A percentile compares a stretch with the other conserved stretches of the same genome.
These are phyloP conservation scores for Xiphias gladius DNA, from an alignment of 2,113 vertebrate genomes.

Conservation along the genomic window DNA sequence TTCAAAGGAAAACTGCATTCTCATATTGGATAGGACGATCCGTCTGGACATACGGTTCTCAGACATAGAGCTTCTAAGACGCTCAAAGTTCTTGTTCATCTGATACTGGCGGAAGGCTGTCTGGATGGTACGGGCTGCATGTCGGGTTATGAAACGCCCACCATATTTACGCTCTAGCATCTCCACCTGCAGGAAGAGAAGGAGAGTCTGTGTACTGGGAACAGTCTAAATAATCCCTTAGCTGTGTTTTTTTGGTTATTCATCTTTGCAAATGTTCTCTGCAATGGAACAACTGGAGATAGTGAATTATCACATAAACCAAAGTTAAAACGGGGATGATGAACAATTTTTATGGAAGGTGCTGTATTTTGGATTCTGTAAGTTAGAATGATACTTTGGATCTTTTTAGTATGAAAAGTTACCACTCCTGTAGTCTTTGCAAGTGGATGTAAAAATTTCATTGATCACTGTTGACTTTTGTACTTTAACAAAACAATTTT, in stretches of 20 bases:
- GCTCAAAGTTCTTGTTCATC: slow-evolving; percentile 99
- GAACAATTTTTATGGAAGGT: not conserved
- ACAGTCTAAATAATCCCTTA: not conserved
- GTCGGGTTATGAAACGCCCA: slow-evolving; percentile 97
- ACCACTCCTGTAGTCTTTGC: not conserved
- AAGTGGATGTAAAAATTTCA: too few species aligned
- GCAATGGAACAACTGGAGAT: not conserved
- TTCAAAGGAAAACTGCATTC: slow-evolving; percentile 99
- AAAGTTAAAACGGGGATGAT: not conserved
- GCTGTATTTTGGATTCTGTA: not conserved
- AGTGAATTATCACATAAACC: not conserved
- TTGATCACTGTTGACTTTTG: too few species aligned
- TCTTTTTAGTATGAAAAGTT: not conserved
- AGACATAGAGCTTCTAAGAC: slow-evolving; percentile 98
- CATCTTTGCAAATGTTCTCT: not conserved
- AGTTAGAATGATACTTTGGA: not conserved
- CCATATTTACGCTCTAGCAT: slow-evolving; percentile 99
- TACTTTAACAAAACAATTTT: too few species aligned
- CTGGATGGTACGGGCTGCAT: slow-evolving; percentile 98
- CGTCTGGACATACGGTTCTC: slow-evolving; percentile 98
- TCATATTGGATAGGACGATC: slow-evolving; percentile 99
- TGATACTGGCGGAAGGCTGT: slow-evolving; percentile 99
- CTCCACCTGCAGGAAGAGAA: slow-evolving; percentile 89
- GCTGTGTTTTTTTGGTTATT: not conserved
- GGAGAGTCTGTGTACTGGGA: not conserved